Evolutionary conservation across 2,797 vertebrate genomes (phyloP), one percentile per base, ranked within the genome.

Genomic region (Sebastes steindachneri): DNA sequence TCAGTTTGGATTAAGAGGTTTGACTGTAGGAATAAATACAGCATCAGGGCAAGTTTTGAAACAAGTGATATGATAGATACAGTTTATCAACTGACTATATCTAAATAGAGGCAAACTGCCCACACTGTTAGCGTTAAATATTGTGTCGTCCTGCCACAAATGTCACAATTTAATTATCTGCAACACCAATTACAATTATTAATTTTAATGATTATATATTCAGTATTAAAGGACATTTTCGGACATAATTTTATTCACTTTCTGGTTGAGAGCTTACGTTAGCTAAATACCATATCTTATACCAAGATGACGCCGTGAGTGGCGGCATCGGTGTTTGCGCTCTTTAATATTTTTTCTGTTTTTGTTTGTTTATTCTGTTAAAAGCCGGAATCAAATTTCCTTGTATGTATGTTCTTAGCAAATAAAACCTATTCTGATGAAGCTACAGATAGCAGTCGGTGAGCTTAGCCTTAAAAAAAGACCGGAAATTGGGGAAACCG

Each of bases 1-100:
- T 77, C 17, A 75, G 67, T 83, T 80, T 81, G 73, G 74, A 77
- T 72, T 68, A 85, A 74, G 29, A 79, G 65, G 75, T 72, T 82
- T 53, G 11, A 78, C 45, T 77, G 83, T 75, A 67, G 72, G 80
- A 77, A 65, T 68, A 87, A 79, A 91, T 84, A 86, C 29, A 76
- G 59, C 3, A 64, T 72, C 73, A 78, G 80, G 66, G 80, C 51
- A 73, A 41, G 25, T 66, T 62, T 53, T 73, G 64, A 21, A 83
- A 87, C 73, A 80, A 65, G 7, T 37, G 17, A 79, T 51, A 80
- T 64, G 29, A 71, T 37, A 73, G 21, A 79, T 77, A 78, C 9
- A 81, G 19, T 68, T 58, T 6, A 68, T 80, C 63, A 45, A 35
- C 7, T 70, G 17, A 72, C 25, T n/a, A 81, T 77, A 73, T 48